Base-by-base conservation (phyloP, 2,888 invertebrate species). In the Steinernema hermaphroditum region DNA sequence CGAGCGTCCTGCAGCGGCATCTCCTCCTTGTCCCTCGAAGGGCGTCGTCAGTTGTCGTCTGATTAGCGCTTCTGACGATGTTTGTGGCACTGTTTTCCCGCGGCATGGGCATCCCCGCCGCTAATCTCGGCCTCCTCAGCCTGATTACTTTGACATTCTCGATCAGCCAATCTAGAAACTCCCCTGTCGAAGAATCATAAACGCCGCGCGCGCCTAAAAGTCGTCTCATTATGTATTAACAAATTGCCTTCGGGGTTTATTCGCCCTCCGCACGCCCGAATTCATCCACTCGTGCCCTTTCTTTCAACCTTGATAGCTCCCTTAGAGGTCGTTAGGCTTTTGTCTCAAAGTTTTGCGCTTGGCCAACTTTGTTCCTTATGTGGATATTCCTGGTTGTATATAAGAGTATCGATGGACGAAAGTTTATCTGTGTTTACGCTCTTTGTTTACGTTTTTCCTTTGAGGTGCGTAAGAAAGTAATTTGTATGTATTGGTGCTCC, bases 171-270 rank as follows among this genome's bases (percentile, higher is more conserved):
- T 54, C 54, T 27, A 32, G 22, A 16, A 32, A 62, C 29, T 62
- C 27, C 62, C 62, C 22, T 32, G 22, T 16, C 32, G 32, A 62
- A 14, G 62, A 32, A 32, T 62, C 32, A 62, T 62, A 62, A 62
- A 62, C 62, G 62, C 54, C 24, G 32, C 62, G 14, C 62, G 32
- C 29, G 8, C 1, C 62, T 32, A 32, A 62, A 62, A 62, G 32
- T 62, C 62, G 29, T 32, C 62, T 62, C 62, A 62, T 62, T 62
- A 62, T 27, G 62, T 62, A 62, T 62, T 62, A 62, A 62, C 62
- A 62, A 62, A 62, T 62, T 62, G 62, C 62, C 62, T 62, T 62
- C 62, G 16, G 62, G 62, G 32, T 32, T 34, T 34, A 62, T 32
- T 62, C 62, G 62, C 62, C 32, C 62, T 62, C 62, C 62, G 54